Evolutionary conservation across 2,888 invertebrate species (phyloP), one percentile per base, ranked within the genome.

Genomic region (Euplagia quadripunctaria): DNA sequence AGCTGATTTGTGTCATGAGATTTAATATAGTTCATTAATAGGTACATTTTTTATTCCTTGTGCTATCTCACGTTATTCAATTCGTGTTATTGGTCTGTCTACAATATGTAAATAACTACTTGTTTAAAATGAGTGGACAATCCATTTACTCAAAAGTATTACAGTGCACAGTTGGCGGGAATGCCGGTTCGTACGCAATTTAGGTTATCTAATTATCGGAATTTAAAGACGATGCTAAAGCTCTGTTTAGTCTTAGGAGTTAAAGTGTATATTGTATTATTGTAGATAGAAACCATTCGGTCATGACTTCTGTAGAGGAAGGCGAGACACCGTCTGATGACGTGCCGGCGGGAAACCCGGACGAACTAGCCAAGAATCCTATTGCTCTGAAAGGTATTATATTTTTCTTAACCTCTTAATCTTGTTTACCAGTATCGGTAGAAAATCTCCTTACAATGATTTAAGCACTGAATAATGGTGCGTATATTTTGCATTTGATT

Each of bases 301-400:
- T 67, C 80, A 96, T 96, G 96, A 92, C 92, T 79, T 90, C 94
- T 61, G 83, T 92, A 72, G 96, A 94, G 80, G 96, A 94, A 87
- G 90, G 92, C 64, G 94, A 94, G 70, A 82, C 91, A 64, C 83
- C 90, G 69, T 72, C 91, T 16, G 94, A 93, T 74, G 95, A 95
- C 72, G 88, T 94, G 31, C 90, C 93, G 51, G 85, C 90, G 70
- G 96, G 95, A 77, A 94, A 97, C 87, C 97, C 97, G 66, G 96
- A 97, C 43, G 97, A 97, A 86, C 94, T 97, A 68, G 95, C 97
- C 46, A 97, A 97, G 90, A 96, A 97, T 88, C 96, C 97, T 66
- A 93, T 94, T 81, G 95, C 97, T 68, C 94, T 97, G 67, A 97
- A 96, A 96, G 96, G 97, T 97, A 72, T 58, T 58, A 49, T 46